Percentiles rank a stretch among this genome's conserved stretches.
These are phyloP conservation scores for Scyliorhinus canicula DNA, from an alignment of 2,797 vertebrate species.

Conservation along the genomic window DNA sequence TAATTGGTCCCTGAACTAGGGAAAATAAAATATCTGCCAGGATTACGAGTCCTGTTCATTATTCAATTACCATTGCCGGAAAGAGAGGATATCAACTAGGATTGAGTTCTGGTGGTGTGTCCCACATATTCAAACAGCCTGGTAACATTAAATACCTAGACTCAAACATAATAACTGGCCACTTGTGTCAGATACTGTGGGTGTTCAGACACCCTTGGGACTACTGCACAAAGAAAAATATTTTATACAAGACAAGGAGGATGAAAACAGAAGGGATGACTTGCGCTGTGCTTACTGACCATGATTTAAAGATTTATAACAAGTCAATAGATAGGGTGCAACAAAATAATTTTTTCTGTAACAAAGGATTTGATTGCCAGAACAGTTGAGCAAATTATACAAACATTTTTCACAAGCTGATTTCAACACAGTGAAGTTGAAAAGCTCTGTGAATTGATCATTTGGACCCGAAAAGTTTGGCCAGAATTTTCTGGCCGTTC, in stretches of 20 bases:
- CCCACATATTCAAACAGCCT: not conserved
- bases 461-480: no score
- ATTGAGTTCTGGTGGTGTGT: not conserved
- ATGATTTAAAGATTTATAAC: not conserved
- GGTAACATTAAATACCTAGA: not conserved
- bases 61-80: not conserved
- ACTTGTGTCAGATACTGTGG: not conserved
- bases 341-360: not conserved
- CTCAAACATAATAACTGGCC: slow-evolving; percentile 6
- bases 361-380: not conserved
- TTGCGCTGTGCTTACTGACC: not conserved
- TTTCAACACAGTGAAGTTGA: no score
- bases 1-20: not conserved
- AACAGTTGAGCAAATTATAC: not conserved
- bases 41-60: not conserved
- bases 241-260: not conserved
- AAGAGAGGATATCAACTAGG: not conserved
- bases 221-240: not conserved
- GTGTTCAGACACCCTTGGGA: not conserved
- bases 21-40: not conserved
- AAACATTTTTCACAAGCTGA: not conserved
- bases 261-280: not conserved
- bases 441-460: no score
- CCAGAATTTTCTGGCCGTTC: no score
- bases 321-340: not conserved